These are phyloP conservation scores for Lamproptera curius DNA, from an alignment of 2,888 invertebrate species.

Conservation along the genomic window DNA sequence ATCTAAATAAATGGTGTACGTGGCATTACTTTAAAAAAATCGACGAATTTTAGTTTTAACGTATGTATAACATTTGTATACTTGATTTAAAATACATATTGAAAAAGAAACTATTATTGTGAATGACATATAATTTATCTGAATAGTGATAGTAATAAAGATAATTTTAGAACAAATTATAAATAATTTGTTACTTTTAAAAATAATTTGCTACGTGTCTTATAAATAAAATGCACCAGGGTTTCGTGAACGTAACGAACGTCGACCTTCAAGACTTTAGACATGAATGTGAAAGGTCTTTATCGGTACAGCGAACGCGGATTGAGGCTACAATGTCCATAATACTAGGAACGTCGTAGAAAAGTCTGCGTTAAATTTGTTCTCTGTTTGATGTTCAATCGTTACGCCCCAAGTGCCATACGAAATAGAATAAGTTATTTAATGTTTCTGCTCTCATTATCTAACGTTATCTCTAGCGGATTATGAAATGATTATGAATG, in stretches of 20 bases:
- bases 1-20: not conserved
- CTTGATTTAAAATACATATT: too few relatives aligned
- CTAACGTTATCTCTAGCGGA: not conserved
- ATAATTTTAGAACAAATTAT: too few relatives aligned
- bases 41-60: not conserved
- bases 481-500: not conserved
- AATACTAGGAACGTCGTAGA: conserved; percentile 2
- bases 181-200: too few relatives aligned
- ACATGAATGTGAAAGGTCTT: conserved; percentile 16
- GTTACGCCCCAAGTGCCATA: not conserved
- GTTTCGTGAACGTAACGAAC: conserved; percentile 6
- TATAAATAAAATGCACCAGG: not conserved
- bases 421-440: not conserved
- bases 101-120: too few relatives aligned
- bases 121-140: too few relatives aligned
- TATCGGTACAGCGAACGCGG: not conserved
- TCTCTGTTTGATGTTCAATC: not conserved
- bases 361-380: conserved; percentile 5
- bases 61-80: not conserved
- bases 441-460: not conserved
- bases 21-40: not conserved
- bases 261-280: conserved; percentile 8
- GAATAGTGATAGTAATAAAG: too few relatives aligned
- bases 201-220: too few relatives aligned
- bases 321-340: conserved; percentile 7